Evolutionary conservation across 2,797 vertebrate species (phyloP).

Genomic region (Periophthalmus magnuspinnatus): DNA sequence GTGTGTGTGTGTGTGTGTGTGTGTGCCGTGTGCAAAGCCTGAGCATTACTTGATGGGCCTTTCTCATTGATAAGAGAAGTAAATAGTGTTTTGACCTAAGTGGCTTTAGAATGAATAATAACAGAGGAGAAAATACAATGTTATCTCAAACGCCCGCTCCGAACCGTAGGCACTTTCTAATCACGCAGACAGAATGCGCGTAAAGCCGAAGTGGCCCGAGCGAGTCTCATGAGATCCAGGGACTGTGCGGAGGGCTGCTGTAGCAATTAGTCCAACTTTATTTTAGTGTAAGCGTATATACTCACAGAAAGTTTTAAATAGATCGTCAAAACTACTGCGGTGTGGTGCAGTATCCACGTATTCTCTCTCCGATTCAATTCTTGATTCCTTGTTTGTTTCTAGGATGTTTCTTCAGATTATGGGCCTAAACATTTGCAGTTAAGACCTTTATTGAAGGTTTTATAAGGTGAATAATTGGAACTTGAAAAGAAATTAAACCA

Average conservation of each 20-base stretch:
- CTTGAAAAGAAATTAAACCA: too few species aligned
- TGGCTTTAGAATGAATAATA: neutral
- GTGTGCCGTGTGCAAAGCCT: neutral
- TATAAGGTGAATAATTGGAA: too few species aligned
- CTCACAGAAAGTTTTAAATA: neutral
- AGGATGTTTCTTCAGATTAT: too few species aligned
- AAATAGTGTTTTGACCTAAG: constrained; percentile 7
- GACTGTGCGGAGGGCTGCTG: neutral
- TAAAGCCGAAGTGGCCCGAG: neutral
- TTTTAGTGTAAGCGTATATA: neutral
- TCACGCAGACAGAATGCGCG: neutral
- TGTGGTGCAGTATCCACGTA: neutral
- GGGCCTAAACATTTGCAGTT: too few species aligned
- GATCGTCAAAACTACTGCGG: neutral
- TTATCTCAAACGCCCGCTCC: neutral
- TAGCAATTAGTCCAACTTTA: neutral
- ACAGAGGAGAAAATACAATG: neutral
- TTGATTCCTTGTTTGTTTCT: neutral
- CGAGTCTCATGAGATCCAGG: neutral
- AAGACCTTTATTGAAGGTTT: too few species aligned
- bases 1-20: too few species aligned
- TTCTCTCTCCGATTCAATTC: neutral
- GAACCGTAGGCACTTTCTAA: neutral
- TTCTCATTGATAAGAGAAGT: constrained; percentile 1
- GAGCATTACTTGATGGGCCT: neutral